These are phyloP conservation scores for Drosophila emarginata DNA, from an alignment of 2,888 invertebrate genomes.

Conservation along the genomic window DNA sequence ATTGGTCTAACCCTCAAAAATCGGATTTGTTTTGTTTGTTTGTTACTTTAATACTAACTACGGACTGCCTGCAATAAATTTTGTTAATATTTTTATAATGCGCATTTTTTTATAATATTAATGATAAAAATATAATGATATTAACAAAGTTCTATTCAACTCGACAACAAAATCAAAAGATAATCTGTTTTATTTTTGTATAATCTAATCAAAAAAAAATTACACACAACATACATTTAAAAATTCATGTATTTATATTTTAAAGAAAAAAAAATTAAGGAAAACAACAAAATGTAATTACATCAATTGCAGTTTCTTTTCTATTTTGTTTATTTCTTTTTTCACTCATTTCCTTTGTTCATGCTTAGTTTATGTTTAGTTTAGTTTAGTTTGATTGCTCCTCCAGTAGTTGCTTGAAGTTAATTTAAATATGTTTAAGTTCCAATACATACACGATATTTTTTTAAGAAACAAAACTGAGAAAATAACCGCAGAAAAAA, in stretches of 20 bases:
- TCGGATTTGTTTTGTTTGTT: slow-evolving; percentile 75
- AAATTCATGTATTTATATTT: slow-evolving; percentile 50
- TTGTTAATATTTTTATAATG: slow-evolving; percentile 79
- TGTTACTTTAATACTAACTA: slow-evolving; percentile 61
- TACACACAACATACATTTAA: slow-evolving; percentile 33
- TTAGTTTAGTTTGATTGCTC: slow-evolving; percentile 47
- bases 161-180: slow-evolving; percentile 75
- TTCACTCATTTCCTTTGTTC: background rate
- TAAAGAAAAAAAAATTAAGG: background rate
- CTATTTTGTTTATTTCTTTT: background rate
- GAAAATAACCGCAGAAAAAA: slow-evolving; percentile 63
- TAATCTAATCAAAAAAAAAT: slow-evolving; percentile 58
- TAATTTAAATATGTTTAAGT: slow-evolving; percentile 54
- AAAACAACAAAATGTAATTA: slow-evolving; percentile 37
- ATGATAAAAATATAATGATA: slow-evolving; percentile 62
- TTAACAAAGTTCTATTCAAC: slow-evolving; percentile 80
- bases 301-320: slow-evolving; percentile 39
- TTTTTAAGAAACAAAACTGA: slow-evolving; percentile 66
- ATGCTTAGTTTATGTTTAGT: slow-evolving; percentile 20
- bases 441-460: slow-evolving; percentile 57
- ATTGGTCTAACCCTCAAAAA: slow-evolving; percentile 59
- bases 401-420: slow-evolving; percentile 48
- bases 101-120: slow-evolving; percentile 63
- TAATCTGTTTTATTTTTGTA: slow-evolving; percentile 78
- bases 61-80: slow-evolving; percentile 82